Conservation (phyloP, 2,888 invertebrate species). For the Cheilosia grossa region DNA sequence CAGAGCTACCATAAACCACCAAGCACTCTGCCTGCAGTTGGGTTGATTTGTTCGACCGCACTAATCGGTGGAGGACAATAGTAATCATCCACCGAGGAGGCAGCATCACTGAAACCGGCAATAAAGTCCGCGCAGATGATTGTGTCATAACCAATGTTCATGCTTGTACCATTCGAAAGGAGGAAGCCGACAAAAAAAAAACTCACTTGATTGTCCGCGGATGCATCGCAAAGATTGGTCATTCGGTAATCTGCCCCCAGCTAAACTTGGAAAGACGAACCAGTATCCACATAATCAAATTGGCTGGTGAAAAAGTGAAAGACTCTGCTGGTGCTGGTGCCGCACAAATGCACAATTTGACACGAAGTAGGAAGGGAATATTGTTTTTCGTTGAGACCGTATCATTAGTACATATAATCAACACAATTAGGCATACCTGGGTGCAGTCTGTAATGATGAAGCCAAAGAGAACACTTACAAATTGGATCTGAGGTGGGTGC, state of each 20-base stretch:
- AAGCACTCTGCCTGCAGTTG: conserved; percentile 8
- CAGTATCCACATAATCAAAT: conserved; percentile 64
- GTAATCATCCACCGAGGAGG: conserved; percentile 37
- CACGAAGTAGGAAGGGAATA: conserved; percentile 64
- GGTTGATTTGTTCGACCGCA: conserved; percentile 47
- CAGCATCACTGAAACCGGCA: conserved; percentile 40
- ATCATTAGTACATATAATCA: conserved; percentile 69
- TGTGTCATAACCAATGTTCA: conserved; percentile 65
- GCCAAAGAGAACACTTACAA: conserved; percentile 53
- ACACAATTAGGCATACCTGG: conserved; percentile 54
- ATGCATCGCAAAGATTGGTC: conserved; percentile 59
- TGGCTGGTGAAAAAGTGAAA: conserved; percentile 64
- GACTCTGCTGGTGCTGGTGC: conserved; percentile 56
- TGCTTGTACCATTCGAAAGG: conserved; percentile 64
- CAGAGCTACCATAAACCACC: conserved; percentile 9
- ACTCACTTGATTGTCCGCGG: conserved; percentile 54
- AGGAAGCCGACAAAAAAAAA: conserved; percentile 56
- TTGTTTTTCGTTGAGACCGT: conserved; percentile 43
- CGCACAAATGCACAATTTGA: conserved; percentile 49
- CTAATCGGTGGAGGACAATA: conserved; percentile 63
- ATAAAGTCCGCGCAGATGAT: conserved; percentile 55
- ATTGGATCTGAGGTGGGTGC: conserved; percentile 12
- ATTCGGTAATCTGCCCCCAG: conserved; percentile 62
- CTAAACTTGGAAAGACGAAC: conserved; percentile 52
- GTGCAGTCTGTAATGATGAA: conserved; percentile 63